A percentile compares a stretch with the other conserved stretches of the same genome.
These are phyloP conservation scores for Heliothis subflexa DNA, from an alignment of 1,140 invertebrate genomes.

Conservation along the genomic window DNA sequence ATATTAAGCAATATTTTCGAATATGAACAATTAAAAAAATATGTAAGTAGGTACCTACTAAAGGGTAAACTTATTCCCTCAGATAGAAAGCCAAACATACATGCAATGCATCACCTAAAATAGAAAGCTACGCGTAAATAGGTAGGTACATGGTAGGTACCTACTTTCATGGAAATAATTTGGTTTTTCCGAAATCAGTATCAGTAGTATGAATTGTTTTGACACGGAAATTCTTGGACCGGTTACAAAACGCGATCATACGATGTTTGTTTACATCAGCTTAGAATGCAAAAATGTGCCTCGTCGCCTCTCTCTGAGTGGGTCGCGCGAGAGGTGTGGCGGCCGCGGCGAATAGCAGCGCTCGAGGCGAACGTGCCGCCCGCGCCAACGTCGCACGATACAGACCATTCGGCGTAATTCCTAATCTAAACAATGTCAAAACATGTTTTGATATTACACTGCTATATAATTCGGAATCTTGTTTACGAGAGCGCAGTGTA, in stretches of 20 bases:
- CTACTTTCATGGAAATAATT: too few relatives aligned
- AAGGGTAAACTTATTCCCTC: too few relatives aligned
- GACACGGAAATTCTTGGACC: constrained; percentile 63
- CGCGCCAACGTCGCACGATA: constrained; percentile 3
- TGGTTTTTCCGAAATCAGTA: too few relatives aligned
- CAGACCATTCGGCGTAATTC: constrained; percentile 37
- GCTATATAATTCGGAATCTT: constrained; percentile 66
- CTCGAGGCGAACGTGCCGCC: constrained; percentile 11
- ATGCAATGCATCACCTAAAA: too few relatives aligned
- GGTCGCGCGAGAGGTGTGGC: constrained; percentile 71
- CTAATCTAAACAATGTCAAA: constrained; percentile 52
- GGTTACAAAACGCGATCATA: constrained; percentile 72
- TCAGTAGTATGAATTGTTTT: constrained; percentile 14
- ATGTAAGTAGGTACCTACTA: too few relatives aligned
- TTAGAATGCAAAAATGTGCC: constrained; percentile 45
- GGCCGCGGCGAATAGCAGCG: constrained; percentile 7
- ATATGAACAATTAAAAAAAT: too few relatives aligned
- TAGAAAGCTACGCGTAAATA: too few relatives aligned
- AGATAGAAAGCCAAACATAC: too few relatives aligned
- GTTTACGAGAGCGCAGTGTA: constrained; percentile 54
- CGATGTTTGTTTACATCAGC: constrained; percentile 75
- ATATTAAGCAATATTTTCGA: too few relatives aligned
- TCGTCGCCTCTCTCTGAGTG: constrained; percentile 60
- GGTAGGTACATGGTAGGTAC: too few relatives aligned
- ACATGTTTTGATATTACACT: constrained; percentile 71